These are phyloP conservation scores for Sebastes hubbsi DNA, from an alignment of 2,797 vertebrate species.

Conservation along the genomic window DNA sequence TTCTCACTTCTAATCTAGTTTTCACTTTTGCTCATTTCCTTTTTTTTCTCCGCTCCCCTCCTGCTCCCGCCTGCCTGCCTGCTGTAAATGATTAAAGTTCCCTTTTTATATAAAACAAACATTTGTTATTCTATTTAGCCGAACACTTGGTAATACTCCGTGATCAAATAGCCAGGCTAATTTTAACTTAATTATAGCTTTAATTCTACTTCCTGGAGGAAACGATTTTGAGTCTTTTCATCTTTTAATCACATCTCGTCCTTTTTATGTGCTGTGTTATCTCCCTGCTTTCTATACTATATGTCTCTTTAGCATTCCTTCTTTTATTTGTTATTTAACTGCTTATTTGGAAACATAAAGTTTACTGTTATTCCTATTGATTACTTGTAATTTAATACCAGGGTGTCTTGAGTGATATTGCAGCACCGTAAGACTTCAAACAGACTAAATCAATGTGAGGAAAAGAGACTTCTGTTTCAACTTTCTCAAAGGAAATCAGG, in stretches of 20 bases:
- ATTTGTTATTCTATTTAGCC: not conserved
- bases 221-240: not conserved
- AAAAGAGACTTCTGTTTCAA: conserved; percentile 1
- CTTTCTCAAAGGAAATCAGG: conserved; percentile 10
- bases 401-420: not conserved
- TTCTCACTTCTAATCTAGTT: conserved; percentile 1
- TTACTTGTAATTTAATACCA: not conserved
- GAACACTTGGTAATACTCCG: not conserved
- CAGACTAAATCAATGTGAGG: not conserved
- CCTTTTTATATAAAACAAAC: conserved; percentile 13
- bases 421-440: conserved; percentile 15
- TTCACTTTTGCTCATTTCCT: not conserved
- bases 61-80: not conserved
- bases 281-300: not conserved
- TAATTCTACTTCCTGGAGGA: not conserved
- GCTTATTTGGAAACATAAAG: not conserved
- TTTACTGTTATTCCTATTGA: not conserved
- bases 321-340: not conserved
- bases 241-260: conserved; percentile 1
- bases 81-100: not conserved
- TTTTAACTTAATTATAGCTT: not conserved
- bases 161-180: not conserved
- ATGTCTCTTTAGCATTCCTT: not conserved
- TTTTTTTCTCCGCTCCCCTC: not conserved
- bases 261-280: not conserved